phyloP scores from a whole-genome alignment of 2,888 invertebrate species.

The Drosophila antonietae region DNA sequence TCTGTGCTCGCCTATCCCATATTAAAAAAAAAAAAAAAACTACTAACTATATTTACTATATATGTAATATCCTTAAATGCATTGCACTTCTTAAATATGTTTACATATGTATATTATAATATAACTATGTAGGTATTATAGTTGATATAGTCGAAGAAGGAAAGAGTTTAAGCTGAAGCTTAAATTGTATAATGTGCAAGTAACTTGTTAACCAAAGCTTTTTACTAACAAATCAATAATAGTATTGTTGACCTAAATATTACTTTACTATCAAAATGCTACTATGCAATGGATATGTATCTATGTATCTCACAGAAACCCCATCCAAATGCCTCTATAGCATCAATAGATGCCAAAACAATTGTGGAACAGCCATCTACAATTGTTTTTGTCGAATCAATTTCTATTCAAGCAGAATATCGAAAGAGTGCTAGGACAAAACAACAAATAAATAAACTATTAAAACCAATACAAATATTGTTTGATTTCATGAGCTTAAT shows the following conservation, averaged over 20 bases:
- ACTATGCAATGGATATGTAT: slow-evolving; percentile 64
- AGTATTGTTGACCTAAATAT: slow-evolving; percentile 13
- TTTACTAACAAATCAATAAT: slow-evolving; percentile 46
- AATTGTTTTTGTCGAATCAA: slow-evolving; percentile 45
- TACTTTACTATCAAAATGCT: slow-evolving; percentile 11
- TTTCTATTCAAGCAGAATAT: slow-evolving; percentile 49
- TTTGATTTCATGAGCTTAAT: background rate
- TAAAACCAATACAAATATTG: too few species aligned
- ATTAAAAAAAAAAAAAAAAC: background rate
- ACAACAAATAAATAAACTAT: slow-evolving; percentile 11
- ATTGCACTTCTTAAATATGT: slow-evolving; percentile 2
- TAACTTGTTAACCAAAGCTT: slow-evolving; percentile 73
- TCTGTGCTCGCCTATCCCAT: slow-evolving; percentile 9
- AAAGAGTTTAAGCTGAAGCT: slow-evolving; percentile 1
- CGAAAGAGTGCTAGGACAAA: slow-evolving; percentile 48
- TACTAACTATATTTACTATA: slow-evolving; percentile 1
- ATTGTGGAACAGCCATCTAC: slow-evolving; percentile 78
- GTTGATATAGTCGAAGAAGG: background rate
- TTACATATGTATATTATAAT: background rate
- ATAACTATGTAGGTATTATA: slow-evolving; percentile 23
- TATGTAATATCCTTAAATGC: slow-evolving; percentile 1
- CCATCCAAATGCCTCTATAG: background rate
- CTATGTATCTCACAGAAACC: background rate
- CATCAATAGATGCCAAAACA: slow-evolving; percentile 45
- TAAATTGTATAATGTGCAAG: slow-evolving; percentile 39